phyloP scores from a whole-genome alignment of 2,797 vertebrate genomes.

The Syngnathus rostellatus region DNA sequence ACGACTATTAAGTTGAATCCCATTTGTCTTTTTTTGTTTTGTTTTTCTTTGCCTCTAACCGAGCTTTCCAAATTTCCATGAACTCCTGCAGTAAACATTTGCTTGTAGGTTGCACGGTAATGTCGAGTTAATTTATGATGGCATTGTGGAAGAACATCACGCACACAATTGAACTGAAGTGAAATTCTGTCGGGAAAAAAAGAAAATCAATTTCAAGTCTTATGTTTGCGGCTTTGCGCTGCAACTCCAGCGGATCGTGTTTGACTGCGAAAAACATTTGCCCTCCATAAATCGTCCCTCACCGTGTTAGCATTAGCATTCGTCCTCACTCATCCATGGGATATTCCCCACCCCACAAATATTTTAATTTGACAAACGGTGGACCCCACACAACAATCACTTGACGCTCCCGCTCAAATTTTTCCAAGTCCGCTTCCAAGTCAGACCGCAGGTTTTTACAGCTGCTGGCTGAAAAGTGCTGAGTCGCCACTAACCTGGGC shows the following conservation, averaged over 20 bases:
- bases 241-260: not conserved
- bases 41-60: not conserved
- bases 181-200: too few relatives aligned
- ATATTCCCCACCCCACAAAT: not conserved
- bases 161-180: not conserved
- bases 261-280: not conserved
- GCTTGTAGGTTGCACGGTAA: not conserved
- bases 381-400: slow-evolving; percentile 18
- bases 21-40: not conserved
- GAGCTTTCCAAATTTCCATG: not conserved
- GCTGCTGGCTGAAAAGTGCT: slow-evolving; percentile 41
- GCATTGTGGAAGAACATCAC: not conserved
- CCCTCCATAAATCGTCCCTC: not conserved
- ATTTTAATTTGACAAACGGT: not conserved
- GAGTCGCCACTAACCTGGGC: slow-evolving; percentile 47
- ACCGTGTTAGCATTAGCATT: not conserved
- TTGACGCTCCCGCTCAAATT: slow-evolving; percentile 38
- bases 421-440: slow-evolving; percentile 46
- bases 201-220: not conserved
- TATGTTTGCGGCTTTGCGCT: not conserved
- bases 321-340: not conserved
- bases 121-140: not conserved
- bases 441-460: slow-evolving; percentile 40
- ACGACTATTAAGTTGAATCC: not conserved
- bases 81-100: not conserved